Evolutionary conservation across 2,797 vertebrate species (phyloP).

Genomic region (Kryptopterus vitreolus): DNA sequence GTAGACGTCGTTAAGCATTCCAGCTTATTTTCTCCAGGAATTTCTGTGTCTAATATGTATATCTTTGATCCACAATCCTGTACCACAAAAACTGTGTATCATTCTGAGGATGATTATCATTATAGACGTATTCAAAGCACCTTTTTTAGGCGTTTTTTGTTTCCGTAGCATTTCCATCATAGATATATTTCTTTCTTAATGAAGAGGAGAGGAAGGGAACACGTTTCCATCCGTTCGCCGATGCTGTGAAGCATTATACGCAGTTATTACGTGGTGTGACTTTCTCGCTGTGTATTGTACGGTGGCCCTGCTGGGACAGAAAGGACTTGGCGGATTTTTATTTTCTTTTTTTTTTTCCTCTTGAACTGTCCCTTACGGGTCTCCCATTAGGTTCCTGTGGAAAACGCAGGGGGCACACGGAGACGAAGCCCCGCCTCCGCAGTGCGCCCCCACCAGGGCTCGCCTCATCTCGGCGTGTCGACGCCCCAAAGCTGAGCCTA

Average conservation of each 20-base stretch:
- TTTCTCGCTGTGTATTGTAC: constrained; percentile 50
- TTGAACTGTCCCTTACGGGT: constrained; percentile 82
- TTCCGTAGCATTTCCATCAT: constrained; percentile 10
- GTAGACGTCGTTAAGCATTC: neutral
- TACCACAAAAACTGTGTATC: constrained; percentile 13
- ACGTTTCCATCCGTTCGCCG: neutral
- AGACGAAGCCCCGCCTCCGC: constrained; percentile 89
- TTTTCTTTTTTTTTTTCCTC: constrained; percentile 66
- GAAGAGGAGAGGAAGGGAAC: constrained; percentile 10
- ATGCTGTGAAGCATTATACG: constrained; percentile 45
- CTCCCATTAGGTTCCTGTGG: constrained; percentile 93
- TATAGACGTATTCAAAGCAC: neutral
- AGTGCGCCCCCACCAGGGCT: constrained; percentile 81
- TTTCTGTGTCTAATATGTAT: neutral
- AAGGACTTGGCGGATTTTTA: constrained; percentile 56
- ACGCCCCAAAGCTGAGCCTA: constrained; percentile 84
- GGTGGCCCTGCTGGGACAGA: constrained; percentile 68
- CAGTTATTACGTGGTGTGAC: constrained; percentile 15
- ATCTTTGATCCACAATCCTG: constrained; percentile 5
- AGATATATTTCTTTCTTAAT: neutral
- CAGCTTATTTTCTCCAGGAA: too few relatives aligned
- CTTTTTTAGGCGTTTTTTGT: neutral
- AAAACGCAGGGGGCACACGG: constrained; percentile 86
- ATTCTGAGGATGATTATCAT: neutral
- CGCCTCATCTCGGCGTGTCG: constrained; percentile 82